phyloP scores from a whole-genome alignment of 1,140 invertebrate species.

The Chrysomallon squamiferum region DNA sequence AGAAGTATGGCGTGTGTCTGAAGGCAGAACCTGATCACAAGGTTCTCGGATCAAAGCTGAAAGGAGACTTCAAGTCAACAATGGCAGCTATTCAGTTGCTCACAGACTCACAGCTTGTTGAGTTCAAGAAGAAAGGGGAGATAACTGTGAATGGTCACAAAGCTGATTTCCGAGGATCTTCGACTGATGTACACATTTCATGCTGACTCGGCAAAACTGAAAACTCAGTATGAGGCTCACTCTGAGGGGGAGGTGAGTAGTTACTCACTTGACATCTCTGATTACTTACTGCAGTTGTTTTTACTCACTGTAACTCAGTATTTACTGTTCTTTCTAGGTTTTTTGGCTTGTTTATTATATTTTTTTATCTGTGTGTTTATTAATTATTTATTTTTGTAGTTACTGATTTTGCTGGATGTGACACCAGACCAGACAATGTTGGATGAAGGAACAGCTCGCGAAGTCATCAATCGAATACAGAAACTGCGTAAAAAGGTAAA shows the following conservation, averaged over 20 bases:
- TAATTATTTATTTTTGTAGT: too few relatives aligned
- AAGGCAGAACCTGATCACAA: conserved; percentile 93
- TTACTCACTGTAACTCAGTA: too few relatives aligned
- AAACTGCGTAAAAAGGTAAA: conserved; percentile 89
- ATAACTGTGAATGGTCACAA: conserved; percentile 68
- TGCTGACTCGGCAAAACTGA: conserved; percentile 65
- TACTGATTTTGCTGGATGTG: conserved; percentile 67
- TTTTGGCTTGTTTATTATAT: too few relatives aligned
- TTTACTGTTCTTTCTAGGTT: too few relatives aligned
- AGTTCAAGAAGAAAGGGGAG: conserved; percentile 76
- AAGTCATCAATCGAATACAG: conserved; percentile 96
- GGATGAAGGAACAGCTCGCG: conserved; percentile 80
- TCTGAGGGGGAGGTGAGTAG: conserved; percentile 81
- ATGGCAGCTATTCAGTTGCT: conserved; percentile 82
- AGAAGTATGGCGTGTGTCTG: conserved; percentile 91
- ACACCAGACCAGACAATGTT: conserved; percentile 84
- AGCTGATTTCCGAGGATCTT: conserved; percentile 81
- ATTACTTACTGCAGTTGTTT: too few relatives aligned
- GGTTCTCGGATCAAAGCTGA: conserved; percentile 66
- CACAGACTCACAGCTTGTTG: conserved; percentile 80
- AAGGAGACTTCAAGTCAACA: conserved; percentile 85
- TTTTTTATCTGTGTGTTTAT: too few relatives aligned
- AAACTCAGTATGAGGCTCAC: conserved; percentile 81
- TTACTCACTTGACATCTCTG: too few relatives aligned
- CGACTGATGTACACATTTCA: conserved; percentile 82